These are phyloP conservation scores for Cordilura impudica DNA, from an alignment of 2,888 invertebrate genomes.

Conservation along the genomic window DNA sequence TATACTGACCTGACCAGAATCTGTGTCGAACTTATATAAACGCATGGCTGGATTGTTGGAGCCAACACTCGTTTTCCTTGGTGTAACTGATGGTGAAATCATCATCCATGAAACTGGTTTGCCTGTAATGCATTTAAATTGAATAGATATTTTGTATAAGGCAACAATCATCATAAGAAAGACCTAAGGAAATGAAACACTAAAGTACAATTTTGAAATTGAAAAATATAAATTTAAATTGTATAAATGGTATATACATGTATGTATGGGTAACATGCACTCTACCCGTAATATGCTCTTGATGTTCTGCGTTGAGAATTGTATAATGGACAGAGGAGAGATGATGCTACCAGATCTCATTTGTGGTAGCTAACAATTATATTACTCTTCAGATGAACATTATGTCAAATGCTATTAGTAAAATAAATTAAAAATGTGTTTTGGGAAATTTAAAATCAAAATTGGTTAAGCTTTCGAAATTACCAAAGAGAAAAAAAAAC, in stretches of 20 bases:
- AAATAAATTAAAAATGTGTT: too few relatives aligned
- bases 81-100: conserved; percentile 93
- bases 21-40: conserved; percentile 92
- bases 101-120: conserved; percentile 92
- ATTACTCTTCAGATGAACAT: too few relatives aligned
- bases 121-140: conserved; percentile 79
- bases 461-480: too few relatives aligned
- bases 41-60: conserved; percentile 93
- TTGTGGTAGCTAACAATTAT: neutral
- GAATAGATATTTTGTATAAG: conserved; percentile 49
- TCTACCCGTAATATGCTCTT: neutral
- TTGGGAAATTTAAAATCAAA: too few relatives aligned
- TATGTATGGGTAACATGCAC: too few relatives aligned
- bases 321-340: neutral
- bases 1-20: conserved; percentile 86
- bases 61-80: conserved; percentile 86
- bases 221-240: conserved; percentile 3
- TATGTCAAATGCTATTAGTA: too few relatives aligned
- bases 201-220: conserved; percentile 21
- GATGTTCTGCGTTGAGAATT: neutral
- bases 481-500: too few relatives aligned
- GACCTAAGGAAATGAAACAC: conserved; percentile 8
- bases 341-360: neutral
- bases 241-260: neutral
- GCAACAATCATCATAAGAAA: conserved; percentile 32